phyloP scores from a whole-genome alignment of 2,113 vertebrate genomes.

The Pteronura brasiliensis region DNA sequence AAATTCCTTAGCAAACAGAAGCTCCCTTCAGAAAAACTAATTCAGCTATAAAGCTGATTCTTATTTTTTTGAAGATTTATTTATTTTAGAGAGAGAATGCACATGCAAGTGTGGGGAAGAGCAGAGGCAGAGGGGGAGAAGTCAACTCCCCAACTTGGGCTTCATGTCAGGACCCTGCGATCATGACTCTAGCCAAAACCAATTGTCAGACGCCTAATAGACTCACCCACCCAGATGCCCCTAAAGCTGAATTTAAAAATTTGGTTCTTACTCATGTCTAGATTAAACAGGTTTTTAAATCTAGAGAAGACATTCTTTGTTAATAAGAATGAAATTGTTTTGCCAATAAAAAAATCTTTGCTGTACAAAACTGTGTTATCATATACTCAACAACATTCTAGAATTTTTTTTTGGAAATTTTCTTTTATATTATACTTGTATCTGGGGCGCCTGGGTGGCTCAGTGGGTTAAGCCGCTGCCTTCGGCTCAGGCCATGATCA shows the following conservation, averaged over 20 bases:
- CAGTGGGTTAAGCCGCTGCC: no score
- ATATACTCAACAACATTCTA: background rate
- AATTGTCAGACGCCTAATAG: background rate
- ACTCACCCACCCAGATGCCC: background rate
- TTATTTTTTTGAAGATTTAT: background rate
- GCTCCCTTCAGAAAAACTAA: slow-evolving; percentile 5
- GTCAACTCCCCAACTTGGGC: background rate
- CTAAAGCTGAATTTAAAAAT: slow-evolving; percentile 1
- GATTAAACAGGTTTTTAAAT: slow-evolving; percentile 5
- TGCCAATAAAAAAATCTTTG: background rate
- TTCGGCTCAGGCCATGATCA: no score
- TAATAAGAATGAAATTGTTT: slow-evolving; percentile 31
- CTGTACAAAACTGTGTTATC: background rate
- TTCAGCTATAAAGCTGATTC: background rate
- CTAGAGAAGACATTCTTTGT: background rate
- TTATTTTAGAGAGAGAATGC: background rate
- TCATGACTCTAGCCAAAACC: background rate
- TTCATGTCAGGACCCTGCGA: background rate
- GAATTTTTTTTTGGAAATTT: slow-evolving; percentile 32
- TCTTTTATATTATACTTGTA: slow-evolving; percentile 8
- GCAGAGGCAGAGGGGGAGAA: background rate
- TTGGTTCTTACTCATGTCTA: background rate
- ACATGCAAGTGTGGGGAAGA: background rate
- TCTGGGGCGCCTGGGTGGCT: background rate
- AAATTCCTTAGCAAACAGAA: background rate